Base-by-base conservation (phyloP, 1,140 invertebrate genomes). In the Amyelois transitella region DNA sequence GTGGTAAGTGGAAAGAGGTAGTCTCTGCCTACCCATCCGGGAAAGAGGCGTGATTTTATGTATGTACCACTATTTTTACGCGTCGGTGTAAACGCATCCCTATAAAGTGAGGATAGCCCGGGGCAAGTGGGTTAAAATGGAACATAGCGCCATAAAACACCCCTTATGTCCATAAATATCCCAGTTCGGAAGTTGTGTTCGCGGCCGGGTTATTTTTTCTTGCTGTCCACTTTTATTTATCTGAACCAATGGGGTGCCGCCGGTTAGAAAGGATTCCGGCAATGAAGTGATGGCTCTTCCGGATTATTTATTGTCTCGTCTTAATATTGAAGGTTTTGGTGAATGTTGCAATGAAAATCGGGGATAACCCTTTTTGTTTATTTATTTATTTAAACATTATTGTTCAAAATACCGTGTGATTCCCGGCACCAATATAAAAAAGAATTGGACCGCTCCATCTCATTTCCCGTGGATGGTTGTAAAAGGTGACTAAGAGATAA, bases 111-210 rank as follows among this genome's bases (percentile, higher is more conserved):
- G 73, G 75, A 82, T 77, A 58, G 81, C 83, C 81, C 68, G 72
- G 73, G 81, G 81, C 83, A 78, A 86, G 72, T 77, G 77, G 81
- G 83, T 81, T 86, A 86, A 83, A 86, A 74, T 80, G 75, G 78
- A 70, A 75, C 75, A 85, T 58, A 52, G 70, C 55, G 78, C 79
- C 77, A 85, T 87, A 87, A 87, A 87, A 72, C 79, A 85, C 73
- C 84, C 83, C 79, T 77, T 75, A 68, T 79, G 70, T 75, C 77
- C 79, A 87, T 87, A 87, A 87, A 87, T 87, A 87, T 85, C 78
- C 80, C 44, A 45, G 75, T 85, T 85, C 81, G 84, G 84, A 85
- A 85, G 71, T 79, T 72, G 77, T 63, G 81, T 85, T 85, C 82
- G 81, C 76, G 84, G 81, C 82, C 74, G 78, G 71, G 78, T 81